Percentiles rank a stretch among this genome's conserved stretches.
These are phyloP conservation scores for Drosophila mojavensis DNA, from an alignment of 1,140 invertebrate species.

Conservation along the genomic window DNA sequence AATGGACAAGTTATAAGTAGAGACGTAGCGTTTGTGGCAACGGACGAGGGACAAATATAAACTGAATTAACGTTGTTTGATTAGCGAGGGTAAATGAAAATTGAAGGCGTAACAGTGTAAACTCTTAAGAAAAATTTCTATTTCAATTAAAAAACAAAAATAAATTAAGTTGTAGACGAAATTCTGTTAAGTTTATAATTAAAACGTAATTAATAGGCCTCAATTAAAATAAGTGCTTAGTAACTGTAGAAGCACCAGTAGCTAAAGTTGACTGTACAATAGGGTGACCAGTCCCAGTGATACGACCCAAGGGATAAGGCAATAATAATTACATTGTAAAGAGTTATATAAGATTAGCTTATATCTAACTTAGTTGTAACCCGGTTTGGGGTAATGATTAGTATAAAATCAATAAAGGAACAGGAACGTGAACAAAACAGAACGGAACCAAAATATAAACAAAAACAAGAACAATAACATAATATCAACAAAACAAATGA, in stretches of 20 bases:
- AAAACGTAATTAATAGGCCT: too few relatives aligned
- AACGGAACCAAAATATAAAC: constrained; percentile 38
- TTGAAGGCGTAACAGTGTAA: neutral
- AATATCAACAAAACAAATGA: constrained; percentile 32
- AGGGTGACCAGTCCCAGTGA: constrained; percentile 11
- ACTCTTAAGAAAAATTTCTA: neutral
- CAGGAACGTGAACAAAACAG: constrained; percentile 20
- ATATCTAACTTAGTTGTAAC: constrained; percentile 10
- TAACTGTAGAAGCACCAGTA: constrained; percentile 9
- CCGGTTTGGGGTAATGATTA: constrained; percentile 39
- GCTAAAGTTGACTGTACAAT: constrained; percentile 11
- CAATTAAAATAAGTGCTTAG: constrained; percentile 12
- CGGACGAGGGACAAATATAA: neutral
- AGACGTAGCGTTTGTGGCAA: neutral
- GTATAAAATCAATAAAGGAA: constrained; percentile 28
- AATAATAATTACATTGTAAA: neutral
- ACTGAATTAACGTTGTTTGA: neutral
- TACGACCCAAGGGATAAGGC: neutral
- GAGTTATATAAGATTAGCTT: constrained; percentile 8
- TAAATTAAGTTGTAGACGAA: neutral
- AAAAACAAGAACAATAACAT: constrained; percentile 19
- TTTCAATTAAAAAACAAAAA: neutral
- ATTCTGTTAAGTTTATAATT: neutral
- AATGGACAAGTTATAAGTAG: neutral
- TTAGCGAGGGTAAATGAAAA: neutral